Percentiles rank a stretch among this genome's conserved stretches.
These are phyloP conservation scores for Chloroceryle amazona DNA, from an alignment of 2,797 vertebrate genomes.

Conservation along the genomic window DNA sequence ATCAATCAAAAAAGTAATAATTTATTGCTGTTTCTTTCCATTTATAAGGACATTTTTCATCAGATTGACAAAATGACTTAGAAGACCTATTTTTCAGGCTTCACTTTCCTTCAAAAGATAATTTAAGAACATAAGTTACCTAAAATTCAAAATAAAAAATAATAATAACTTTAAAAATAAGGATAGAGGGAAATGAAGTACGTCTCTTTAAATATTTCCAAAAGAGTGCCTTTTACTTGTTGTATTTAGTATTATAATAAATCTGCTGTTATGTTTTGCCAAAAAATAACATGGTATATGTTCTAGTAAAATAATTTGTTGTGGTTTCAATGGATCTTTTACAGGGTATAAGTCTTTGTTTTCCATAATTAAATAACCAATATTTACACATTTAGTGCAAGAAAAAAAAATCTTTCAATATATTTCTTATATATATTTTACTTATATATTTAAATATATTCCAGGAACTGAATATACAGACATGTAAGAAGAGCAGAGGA, in stretches of 20 bases:
- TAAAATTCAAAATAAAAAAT: neutral
- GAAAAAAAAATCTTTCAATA: neutral
- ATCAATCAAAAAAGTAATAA: constrained; percentile 57
- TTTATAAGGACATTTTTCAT: constrained; percentile 63
- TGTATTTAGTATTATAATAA: neutral
- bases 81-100: constrained; percentile 14
- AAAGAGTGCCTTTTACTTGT: neutral
- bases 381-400: neutral
- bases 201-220: neutral
- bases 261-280: neutral
- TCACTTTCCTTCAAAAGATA: neutral
- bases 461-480: neutral
- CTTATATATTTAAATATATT: too few species aligned
- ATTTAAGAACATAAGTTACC: neutral
- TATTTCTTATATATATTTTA: too few species aligned
- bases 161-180: neutral
- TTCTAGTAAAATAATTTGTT: neutral
- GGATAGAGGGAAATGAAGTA: neutral
- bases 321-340: too few species aligned
- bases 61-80: constrained; percentile 43
- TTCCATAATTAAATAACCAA: neutral
- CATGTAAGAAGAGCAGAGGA: neutral
- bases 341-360: neutral
- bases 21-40: constrained; percentile 58
- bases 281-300: neutral